Evolutionary conservation across 2,888 invertebrate genomes (phyloP), one percentile per base, ranked within the genome.

Genomic region (Zygothrica quintamaculata): DNA sequence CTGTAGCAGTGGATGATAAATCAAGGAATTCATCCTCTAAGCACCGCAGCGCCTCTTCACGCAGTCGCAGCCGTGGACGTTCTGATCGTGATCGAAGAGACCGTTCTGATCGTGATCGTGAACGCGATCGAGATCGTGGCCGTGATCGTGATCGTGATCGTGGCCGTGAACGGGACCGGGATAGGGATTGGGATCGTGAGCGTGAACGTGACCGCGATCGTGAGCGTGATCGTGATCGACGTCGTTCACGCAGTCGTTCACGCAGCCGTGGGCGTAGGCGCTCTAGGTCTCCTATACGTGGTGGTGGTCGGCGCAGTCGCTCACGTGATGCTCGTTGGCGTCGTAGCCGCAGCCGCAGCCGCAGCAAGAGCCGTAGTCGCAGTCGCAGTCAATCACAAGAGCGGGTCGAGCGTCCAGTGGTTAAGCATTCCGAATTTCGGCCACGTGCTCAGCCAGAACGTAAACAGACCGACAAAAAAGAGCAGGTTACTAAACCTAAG

Each of bases 341-440:
- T 51, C 73, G 74, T 15, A 70, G 77, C 1, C 75, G 82, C 50
- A 82, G 88, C 22, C 78, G 72, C n/a, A n/a, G n/a, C n/a, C n/a
- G n/a, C 1, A 25, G n/a, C 34, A 34, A 34, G 5, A 5, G 39
- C 12, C 65, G 84, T n/a, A 81, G 88, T 1, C 76, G 82, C 13
- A 73, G 65, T 26, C 67, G 65, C 9, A 84, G 85, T 31, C 86
- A 56, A 13, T 65, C 82, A 0, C 66, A 67, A 7, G 78, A 79
- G 3, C 79, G 89, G 3, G 82, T 91, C 36, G 91, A 91, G 51
- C 90, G 90, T 25, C 87, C 91, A n/a, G 73, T 90, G 3, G 73
- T 91, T 9, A 88, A 88, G 48, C 91, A 89, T 77, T 87, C 91
- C 44, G 91, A 91, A 66, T 91, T 91, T 58, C 79, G 91, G 13